Conservation (phyloP, 2,113 vertebrate genomes). For the Thomomys bottae region DNA sequence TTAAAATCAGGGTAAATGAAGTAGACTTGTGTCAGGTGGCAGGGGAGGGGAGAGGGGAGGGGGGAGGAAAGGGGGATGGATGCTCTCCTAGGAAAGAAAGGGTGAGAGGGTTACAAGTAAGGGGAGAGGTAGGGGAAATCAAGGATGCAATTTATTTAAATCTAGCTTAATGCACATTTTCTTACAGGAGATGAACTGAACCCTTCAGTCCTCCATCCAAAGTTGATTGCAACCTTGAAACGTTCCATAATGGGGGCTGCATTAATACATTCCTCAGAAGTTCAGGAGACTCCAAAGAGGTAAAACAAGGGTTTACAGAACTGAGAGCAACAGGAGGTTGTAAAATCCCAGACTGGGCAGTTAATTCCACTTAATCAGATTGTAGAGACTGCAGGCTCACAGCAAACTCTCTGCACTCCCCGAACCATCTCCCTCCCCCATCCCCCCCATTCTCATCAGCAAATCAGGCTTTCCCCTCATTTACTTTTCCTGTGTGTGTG, state of each 20-base stretch:
- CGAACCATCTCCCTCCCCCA: not conserved
- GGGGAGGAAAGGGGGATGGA: not conserved
- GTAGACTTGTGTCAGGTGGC: not conserved
- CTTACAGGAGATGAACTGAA: slow-evolving; percentile 54
- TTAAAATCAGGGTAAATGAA: not conserved
- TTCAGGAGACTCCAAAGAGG: slow-evolving; percentile 76
- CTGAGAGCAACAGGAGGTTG: slow-evolving; percentile 76
- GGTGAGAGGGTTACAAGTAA: not conserved
- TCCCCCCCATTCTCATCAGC: not conserved
- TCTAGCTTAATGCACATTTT: slow-evolving; percentile 38
- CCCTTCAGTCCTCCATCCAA: slow-evolving; percentile 60
- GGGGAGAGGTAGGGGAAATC: not conserved
- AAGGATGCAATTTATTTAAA: not conserved
- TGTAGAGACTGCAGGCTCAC: slow-evolving; percentile 78
- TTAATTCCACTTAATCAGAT: slow-evolving; percentile 86
- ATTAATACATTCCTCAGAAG: slow-evolving; percentile 87
- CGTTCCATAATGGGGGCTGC: slow-evolving; percentile 84
- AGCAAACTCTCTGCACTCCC: slow-evolving; percentile 70
- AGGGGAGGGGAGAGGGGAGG: not conserved
- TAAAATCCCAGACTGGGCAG: slow-evolving; percentile 72
- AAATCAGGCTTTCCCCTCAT: slow-evolving; percentile 54
- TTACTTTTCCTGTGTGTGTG: not conserved
- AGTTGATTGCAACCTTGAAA: slow-evolving; percentile 79
- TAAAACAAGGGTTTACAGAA: slow-evolving; percentile 79
- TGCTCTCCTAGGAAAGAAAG: not conserved